Percentiles rank a stretch among this genome's conserved stretches.
phyloP scores from a whole-genome alignment of 2,888 invertebrate genomes.

The Stenodera caucasica region DNA sequence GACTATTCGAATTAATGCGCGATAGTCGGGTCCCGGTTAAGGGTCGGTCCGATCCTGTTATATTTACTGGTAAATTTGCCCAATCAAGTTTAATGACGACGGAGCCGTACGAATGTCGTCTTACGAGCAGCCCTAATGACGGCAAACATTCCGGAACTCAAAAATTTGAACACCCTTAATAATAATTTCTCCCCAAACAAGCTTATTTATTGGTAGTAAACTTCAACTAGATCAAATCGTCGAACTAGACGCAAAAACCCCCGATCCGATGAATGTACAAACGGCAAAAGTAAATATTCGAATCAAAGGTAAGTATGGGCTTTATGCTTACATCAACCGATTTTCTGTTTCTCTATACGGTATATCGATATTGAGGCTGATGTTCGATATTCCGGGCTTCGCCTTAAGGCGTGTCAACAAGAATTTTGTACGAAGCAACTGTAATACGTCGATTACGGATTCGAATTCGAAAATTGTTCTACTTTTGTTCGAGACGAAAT shows the following conservation, averaged over 20 bases:
- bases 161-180: not conserved
- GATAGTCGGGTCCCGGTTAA: too few relatives aligned
- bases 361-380: not conserved
- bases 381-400: conserved; percentile 16
- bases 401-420: conserved; percentile 26
- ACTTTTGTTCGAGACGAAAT: conserved; percentile 14
- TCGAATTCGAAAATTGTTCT: conserved; percentile 14
- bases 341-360: not conserved
- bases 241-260: too few relatives aligned
- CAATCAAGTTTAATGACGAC: conserved; percentile 14
- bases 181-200: not conserved
- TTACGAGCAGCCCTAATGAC: conserved; percentile 15
- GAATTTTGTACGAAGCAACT: conserved; percentile 26
- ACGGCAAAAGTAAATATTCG: too few relatives aligned
- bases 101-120: not conserved
- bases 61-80: conserved; percentile 21
- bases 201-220: too few relatives aligned
- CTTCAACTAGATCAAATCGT: too few relatives aligned
- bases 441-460: conserved; percentile 29
- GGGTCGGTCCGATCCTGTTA: not conserved
- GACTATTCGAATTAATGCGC: too few relatives aligned
- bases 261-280: too few relatives aligned
- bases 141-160: conserved; percentile 15
- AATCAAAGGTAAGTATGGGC: not conserved
- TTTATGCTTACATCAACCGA: not conserved